A percentile compares a stretch with the other conserved stretches of the same genome.
These are phyloP conservation scores for Drymonia ruficornis DNA, from an alignment of 2,888 invertebrate species.

Conservation along the genomic window DNA sequence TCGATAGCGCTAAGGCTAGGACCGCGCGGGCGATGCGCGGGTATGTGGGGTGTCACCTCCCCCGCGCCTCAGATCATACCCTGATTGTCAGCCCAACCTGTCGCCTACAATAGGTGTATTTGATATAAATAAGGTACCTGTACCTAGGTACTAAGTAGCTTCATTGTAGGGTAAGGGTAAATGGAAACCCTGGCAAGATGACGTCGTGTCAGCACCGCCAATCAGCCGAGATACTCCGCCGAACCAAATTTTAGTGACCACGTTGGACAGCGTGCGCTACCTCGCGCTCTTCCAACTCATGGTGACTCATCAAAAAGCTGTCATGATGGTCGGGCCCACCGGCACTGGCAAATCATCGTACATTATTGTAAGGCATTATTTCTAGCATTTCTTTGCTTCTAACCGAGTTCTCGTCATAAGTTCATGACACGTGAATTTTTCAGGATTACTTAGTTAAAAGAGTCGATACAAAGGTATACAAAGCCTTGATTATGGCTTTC, in stretches of 20 bases:
- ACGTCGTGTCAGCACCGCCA: conserved; percentile 89
- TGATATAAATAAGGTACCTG: no score
- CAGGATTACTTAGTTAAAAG: conserved; percentile 92
- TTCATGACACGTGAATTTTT: conserved; percentile 19
- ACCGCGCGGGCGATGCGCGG: no score
- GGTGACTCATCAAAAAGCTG: conserved; percentile 91
- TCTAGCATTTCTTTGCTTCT: not conserved
- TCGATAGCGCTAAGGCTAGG: no score
- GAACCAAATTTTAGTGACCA: conserved; percentile 97
- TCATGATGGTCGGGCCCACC: conserved; percentile 96
- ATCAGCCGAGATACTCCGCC: conserved; percentile 96
- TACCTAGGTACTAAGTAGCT: no score
- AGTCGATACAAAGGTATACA: conserved; percentile 91
- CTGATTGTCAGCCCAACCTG: no score
- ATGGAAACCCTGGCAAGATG: conserved; percentile 97
- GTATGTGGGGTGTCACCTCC: no score
- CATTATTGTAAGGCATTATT: conserved; percentile 85
- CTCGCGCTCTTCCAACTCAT: conserved; percentile 91
- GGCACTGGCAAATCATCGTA: conserved; percentile 98
- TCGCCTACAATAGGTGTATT: no score
- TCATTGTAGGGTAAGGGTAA: conserved; percentile 91
- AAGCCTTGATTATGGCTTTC: conserved; percentile 95
- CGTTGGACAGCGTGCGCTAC: conserved; percentile 95
- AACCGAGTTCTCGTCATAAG: not conserved
- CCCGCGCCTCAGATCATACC: no score